Percentiles rank a stretch among this genome's conserved stretches.
Evolutionary conservation across 2,888 invertebrate species (phyloP).

Genomic region (Keiferia lycopersicella): DNA sequence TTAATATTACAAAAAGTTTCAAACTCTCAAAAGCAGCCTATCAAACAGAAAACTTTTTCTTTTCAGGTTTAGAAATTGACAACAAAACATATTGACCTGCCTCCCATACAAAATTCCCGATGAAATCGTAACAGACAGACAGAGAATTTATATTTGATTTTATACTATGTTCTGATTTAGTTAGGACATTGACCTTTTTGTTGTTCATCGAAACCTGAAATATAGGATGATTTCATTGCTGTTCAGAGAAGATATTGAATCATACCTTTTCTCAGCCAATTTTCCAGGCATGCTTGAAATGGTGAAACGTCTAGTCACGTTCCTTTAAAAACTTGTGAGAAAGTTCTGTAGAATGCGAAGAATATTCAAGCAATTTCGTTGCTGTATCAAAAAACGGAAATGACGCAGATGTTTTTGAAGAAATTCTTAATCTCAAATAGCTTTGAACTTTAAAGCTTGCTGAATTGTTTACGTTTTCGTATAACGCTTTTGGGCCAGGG

Average conservation of each 20-base stretch:
- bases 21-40: no score
- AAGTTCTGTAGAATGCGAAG: background rate
- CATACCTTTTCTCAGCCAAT: background rate
- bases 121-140: no score
- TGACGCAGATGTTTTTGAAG: background rate
- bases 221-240: background rate
- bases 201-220: background rate
- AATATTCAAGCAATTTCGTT: constrained; percentile 5
- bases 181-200: no score
- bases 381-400: constrained; percentile 1
- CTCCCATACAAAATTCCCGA: no score
- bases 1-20: no score
- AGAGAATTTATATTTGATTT: no score
- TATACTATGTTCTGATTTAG: no score
- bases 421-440: background rate
- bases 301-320: background rate
- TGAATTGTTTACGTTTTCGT: no score
- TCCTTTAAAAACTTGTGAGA: background rate
- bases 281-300: background rate
- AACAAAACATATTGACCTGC: no score
- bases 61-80: no score
- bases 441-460: background rate
- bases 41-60: no score
- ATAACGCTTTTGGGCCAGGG: no score
- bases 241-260: background rate